Base-by-base conservation (phyloP, 2,888 invertebrate genomes). In the Norana najaformis region DNA sequence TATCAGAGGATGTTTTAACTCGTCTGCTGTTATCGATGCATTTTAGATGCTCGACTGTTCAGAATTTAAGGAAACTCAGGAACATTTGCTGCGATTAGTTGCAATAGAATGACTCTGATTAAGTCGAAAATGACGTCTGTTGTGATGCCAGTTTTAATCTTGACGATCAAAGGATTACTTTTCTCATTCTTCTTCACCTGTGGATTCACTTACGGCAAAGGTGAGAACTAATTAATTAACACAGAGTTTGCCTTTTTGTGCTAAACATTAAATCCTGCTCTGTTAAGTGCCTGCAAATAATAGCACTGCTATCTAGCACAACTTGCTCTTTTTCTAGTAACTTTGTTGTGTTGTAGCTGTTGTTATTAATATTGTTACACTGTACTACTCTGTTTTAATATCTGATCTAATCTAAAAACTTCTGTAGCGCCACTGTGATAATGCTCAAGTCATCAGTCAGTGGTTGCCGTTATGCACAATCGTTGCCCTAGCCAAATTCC, bases 91-190 rank as follows among this genome's bases (percentile, higher is more conserved):
- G 69, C n/a, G 69, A 69, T 69, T 69, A 69, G 69, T n/a, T 69
- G 47, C 20, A n/a, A n/a, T 69, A 69, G 69, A n/a, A 69, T 69
- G 69, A 69, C 69, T 4, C n/a, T 69, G 69, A 69, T 69, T 69
- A 69, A 69, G 69, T n/a, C 16, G 30, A 30, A 16, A n/a, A 69
- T 11, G n/a, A 69, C 30, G 11, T 69, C 69, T n/a, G 69, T 30
- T 69, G 69, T 69, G 69, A n/a, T n/a, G 69, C 69, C 69, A 69
- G 69, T 69, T 30, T 69, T 69, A 69, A 69, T 69, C 69, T n/a
- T n/a, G 69, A 69, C n/a, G 69, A 69, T 69, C 69, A 69, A 69
- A 69, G 69, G 69, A 69, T 69, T 69, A 69, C 69, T 69, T 69
- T 69, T 69, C 30, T 30, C 69, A 5, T 6, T 69, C 30, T 11